phyloP scores from a whole-genome alignment of 2,797 vertebrate genomes.

The Nasua narica region DNA sequence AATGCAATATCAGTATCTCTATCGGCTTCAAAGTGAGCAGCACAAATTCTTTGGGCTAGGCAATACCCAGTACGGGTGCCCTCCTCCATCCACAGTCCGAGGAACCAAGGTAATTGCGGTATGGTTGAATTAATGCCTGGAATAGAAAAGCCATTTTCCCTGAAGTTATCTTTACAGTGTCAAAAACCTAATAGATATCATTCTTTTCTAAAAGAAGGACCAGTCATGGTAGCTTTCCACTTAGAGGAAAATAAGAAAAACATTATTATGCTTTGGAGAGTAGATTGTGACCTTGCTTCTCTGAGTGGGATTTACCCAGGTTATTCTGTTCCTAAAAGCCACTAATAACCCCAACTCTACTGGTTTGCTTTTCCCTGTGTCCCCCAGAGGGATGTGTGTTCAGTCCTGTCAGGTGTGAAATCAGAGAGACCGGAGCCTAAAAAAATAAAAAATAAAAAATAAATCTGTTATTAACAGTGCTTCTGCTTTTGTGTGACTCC shows the following conservation, averaged over 20 bases:
- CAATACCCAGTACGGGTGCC: not conserved
- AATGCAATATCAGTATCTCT: not conserved
- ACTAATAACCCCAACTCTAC: not conserved
- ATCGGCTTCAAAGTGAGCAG: not conserved
- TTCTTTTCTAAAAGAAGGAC: slow-evolving; percentile 7
- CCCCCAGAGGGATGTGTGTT: not conserved
- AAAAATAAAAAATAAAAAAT: not conserved
- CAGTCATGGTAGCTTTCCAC: not conserved
- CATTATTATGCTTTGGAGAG: not conserved
- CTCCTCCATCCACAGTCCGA: not conserved
- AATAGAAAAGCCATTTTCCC: not conserved
- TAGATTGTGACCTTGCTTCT: not conserved
- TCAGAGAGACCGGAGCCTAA: not conserved
- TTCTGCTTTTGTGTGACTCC: slow-evolving; percentile 9
- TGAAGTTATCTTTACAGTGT: slow-evolving; percentile 7
- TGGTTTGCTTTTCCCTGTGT: not conserved
- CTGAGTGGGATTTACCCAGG: not conserved
- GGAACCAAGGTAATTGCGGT: not conserved
- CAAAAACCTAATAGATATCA: not conserved
- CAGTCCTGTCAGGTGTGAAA: slow-evolving; percentile 3
- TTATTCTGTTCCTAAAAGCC: slow-evolving; percentile 13
- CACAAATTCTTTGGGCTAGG: not conserved
- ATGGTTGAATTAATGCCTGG: not conserved
- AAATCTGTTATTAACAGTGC: not conserved
- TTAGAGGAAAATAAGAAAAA: slow-evolving; percentile 35